Percentiles rank a stretch among this genome's conserved stretches.
These are phyloP conservation scores for Heliconius hermathena DNA, from an alignment of 1,140 invertebrate genomes.

Conservation along the genomic window DNA sequence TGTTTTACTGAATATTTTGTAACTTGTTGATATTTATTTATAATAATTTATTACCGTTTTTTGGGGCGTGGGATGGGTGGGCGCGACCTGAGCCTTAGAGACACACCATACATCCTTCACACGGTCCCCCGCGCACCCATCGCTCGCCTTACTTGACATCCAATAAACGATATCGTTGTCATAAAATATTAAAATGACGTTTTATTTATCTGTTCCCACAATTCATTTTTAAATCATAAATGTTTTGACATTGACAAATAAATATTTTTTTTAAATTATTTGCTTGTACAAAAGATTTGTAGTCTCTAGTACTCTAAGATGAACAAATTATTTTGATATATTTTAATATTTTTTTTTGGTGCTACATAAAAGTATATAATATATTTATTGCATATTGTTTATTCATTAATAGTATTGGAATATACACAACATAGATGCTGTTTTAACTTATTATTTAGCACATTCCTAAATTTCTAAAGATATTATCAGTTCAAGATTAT, in stretches of 20 bases:
- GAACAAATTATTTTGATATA: no score
- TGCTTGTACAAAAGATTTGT: no score
- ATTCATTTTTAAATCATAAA: neutral
- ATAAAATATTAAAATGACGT: conserved; percentile 71
- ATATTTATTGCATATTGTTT: no score
- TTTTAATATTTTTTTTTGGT: no score
- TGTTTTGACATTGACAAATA: neutral
- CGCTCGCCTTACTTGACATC: conserved; percentile 56
- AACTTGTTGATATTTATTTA: conserved; percentile 82
- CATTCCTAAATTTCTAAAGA: no score
- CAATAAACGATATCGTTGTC: conserved; percentile 82
- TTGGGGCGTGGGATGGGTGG: conserved; percentile 47
- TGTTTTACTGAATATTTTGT: conserved; percentile 69
- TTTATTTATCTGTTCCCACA: conserved; percentile 50
- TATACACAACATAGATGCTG: no score
- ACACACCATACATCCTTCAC: conserved; percentile 69
- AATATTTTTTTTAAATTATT: neutral
- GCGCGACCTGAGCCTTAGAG: conserved; percentile 54
- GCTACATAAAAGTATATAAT: no score
- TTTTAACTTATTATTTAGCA: no score
- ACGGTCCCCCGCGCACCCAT: conserved; percentile 55
- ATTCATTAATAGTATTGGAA: no score
- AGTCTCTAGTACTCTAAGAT: no score
- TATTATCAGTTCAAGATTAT: no score
- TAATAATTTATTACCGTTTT: conserved; percentile 50